These are phyloP conservation scores for Periophthalmodon schlosseri DNA, from an alignment of 2,113 vertebrate species.

Conservation along the genomic window DNA sequence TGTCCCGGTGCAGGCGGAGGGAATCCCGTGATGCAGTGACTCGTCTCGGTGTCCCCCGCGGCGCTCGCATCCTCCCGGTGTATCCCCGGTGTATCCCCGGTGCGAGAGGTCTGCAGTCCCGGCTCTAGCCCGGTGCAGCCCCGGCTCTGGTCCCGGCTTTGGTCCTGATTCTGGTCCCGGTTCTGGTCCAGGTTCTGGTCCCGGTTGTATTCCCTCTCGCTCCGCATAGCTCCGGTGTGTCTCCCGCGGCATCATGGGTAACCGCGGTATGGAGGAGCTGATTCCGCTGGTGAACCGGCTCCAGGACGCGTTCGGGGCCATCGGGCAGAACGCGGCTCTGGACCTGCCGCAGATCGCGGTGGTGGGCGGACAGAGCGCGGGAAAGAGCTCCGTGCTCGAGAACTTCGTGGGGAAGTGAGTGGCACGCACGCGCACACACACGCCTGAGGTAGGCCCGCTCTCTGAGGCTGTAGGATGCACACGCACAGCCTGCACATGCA, in stretches of 20 bases:
- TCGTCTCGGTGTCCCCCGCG: background rate
- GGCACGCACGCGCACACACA: background rate
- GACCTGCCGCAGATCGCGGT: constrained; percentile 97
- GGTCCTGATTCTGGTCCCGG: background rate
- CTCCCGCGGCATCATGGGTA: constrained; percentile 80
- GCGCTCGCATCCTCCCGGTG: background rate
- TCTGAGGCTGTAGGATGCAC: too few species aligned
- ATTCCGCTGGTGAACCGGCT: constrained; percentile 92
- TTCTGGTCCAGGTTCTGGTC: background rate
- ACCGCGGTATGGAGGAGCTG: constrained; percentile 95
- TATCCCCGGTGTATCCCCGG: background rate
- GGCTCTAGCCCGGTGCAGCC: background rate
- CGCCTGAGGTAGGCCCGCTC: background rate
- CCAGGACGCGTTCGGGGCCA: constrained; percentile 92
- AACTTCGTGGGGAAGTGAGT: constrained; percentile 95
- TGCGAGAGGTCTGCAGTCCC: too few species aligned
- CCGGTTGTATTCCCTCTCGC: background rate
- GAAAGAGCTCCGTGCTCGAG: constrained; percentile 80
- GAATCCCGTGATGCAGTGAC: background rate
- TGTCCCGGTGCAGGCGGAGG: background rate
- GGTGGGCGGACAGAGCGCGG: constrained; percentile 87
- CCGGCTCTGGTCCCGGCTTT: background rate
- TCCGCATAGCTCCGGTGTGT: background rate
- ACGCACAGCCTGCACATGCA: too few species aligned
- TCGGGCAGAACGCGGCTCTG: constrained; percentile 89